These are phyloP conservation scores for Lates japonicus DNA, from an alignment of 2,797 vertebrate genomes.

Conservation along the genomic window DNA sequence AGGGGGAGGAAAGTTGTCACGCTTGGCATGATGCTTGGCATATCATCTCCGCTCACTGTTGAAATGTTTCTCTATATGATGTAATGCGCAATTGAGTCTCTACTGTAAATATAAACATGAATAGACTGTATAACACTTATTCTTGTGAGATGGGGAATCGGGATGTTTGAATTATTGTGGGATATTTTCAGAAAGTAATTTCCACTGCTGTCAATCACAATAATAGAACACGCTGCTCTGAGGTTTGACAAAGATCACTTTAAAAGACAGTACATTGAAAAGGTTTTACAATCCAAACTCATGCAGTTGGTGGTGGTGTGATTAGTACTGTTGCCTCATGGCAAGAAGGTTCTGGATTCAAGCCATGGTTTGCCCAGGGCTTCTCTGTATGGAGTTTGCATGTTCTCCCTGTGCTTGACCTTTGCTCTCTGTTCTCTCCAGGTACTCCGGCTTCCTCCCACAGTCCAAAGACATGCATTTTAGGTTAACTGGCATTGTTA, in stretches of 20 bases:
- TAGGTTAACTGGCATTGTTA: no score
- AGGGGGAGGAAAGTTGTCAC: constrained; percentile 38
- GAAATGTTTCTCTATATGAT: constrained; percentile 3
- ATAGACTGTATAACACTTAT: constrained; percentile 5
- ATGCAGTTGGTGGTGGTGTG: neutral
- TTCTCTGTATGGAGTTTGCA: no score
- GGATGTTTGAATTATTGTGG: neutral
- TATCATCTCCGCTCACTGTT: neutral
- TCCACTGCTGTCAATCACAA: constrained; percentile 38
- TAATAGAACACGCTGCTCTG: constrained; percentile 2
- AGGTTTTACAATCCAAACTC: neutral
- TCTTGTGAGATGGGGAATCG: neutral
- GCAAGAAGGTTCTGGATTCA: no score
- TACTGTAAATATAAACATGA: constrained; percentile 17
- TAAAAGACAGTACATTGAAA: neutral
- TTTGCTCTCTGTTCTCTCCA: no score
- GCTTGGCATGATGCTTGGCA: constrained; percentile 14
- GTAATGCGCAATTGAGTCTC: constrained; percentile 25
- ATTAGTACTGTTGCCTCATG: no score
- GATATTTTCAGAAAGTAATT: constrained; percentile 60
- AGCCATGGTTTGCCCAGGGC: no score
- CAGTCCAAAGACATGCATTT: no score
- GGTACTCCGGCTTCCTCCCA: no score
- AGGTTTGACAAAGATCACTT: constrained; percentile 11
- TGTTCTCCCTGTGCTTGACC: no score